phyloP scores from a whole-genome alignment of 2,113 vertebrate species.

The Galeopterus variegatus region DNA sequence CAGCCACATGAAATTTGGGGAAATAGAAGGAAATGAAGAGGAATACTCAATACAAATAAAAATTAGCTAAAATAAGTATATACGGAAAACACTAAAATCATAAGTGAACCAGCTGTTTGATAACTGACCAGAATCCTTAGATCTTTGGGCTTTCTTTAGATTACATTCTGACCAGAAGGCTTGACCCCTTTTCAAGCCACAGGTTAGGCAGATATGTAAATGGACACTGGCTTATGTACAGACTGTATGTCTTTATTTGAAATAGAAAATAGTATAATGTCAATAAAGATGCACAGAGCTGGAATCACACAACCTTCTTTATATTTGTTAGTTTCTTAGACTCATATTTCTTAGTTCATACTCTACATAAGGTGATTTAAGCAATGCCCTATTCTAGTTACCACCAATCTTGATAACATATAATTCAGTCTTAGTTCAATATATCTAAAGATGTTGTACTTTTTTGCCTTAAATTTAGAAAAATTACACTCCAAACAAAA shows the following conservation, averaged over 20 bases:
- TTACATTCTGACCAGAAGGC: not conserved
- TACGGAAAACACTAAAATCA: not conserved
- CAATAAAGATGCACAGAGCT: not conserved
- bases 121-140: not conserved
- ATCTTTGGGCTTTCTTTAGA: not conserved
- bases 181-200: not conserved
- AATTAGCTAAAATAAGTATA: not conserved
- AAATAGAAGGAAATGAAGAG: not conserved
- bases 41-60: not conserved
- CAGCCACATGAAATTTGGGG: not conserved
- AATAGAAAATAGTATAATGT: not conserved
- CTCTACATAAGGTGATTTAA: not conserved
- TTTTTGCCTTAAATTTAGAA: not conserved
- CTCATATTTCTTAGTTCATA: not conserved
- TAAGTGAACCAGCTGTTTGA: not conserved
- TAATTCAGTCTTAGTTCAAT: not conserved
- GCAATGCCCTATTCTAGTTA: not conserved
- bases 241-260: not conserved
- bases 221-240: not conserved
- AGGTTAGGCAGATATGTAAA: not conserved
- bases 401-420: not conserved
- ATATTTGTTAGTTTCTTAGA: accelerated
- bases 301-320: not conserved
- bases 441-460: not conserved
- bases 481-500: not conserved